Evolutionary conservation across 1,140 invertebrate species (phyloP).

Genomic region (Galleria mellonella): DNA sequence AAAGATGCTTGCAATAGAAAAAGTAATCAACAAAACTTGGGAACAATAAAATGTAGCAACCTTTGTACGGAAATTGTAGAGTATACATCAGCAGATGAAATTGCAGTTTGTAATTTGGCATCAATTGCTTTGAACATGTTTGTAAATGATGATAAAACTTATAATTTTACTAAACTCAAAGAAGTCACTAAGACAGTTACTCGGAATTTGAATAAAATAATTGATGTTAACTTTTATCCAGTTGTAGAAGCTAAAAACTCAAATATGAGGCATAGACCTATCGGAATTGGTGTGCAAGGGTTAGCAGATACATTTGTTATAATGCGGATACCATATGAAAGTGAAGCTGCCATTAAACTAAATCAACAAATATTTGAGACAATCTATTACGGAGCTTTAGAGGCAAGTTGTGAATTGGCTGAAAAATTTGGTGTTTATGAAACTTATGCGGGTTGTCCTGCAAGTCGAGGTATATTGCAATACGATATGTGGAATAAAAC

Average conservation of each 20-base stretch:
- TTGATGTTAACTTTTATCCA: constrained; percentile 98
- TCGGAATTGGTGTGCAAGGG: constrained; percentile 97
- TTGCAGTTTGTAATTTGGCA: constrained; percentile 98
- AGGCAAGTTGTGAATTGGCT: constrained; percentile 97
- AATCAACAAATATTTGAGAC: constrained; percentile 99
- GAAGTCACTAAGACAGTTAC: constrained; percentile 93
- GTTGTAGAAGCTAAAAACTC: constrained; percentile 91
- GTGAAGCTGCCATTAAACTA: constrained; percentile 87
- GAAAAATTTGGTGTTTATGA: constrained; percentile 91
- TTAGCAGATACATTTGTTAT: constrained; percentile 97
- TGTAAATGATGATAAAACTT: constrained; percentile 86
- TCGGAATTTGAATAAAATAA: constrained; percentile 97
- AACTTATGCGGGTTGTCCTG: constrained; percentile 93
- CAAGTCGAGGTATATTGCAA: constrained; percentile 97
- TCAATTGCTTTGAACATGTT: constrained; percentile 99
- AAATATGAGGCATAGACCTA: constrained; percentile 95
- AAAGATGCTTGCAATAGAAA: constrained; percentile 98
- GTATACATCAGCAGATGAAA: constrained; percentile 93
- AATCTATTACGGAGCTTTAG: constrained; percentile 97
- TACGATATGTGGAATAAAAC: constrained; percentile 97
- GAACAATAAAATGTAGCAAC: constrained; percentile 99
- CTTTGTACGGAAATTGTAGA: constrained; percentile 98
- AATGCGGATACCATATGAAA: constrained; percentile 95
- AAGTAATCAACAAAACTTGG: constrained; percentile 98
- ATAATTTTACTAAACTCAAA: constrained; percentile 93